phyloP scores from a whole-genome alignment of 2,113 vertebrate genomes.

The Oceanodroma tethys region DNA sequence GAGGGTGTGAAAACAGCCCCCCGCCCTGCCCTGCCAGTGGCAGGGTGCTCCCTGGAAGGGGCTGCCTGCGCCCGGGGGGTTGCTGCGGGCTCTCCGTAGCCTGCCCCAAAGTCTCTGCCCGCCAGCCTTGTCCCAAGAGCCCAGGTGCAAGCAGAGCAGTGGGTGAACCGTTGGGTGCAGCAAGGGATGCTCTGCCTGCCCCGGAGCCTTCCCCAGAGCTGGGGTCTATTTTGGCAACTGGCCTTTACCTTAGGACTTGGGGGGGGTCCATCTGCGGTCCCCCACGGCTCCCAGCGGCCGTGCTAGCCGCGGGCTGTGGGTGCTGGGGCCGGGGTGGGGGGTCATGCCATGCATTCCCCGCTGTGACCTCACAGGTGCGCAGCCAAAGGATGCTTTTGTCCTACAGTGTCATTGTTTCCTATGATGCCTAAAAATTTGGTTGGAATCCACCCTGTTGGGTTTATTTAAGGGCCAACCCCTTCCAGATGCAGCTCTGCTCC shows the following conservation, averaged over 20 bases:
- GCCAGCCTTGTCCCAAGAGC: neutral
- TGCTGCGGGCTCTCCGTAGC: neutral
- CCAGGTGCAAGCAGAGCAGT: neutral
- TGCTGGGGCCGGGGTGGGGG: neutral
- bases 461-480: neutral
- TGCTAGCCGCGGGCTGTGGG: neutral
- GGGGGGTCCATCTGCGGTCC: neutral
- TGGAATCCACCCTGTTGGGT: accelerated
- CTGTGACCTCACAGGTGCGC: neutral
- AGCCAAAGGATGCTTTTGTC: neutral
- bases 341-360: neutral
- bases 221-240: neutral
- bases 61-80: neutral
- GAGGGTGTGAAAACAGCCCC: neutral
- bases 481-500: neutral
- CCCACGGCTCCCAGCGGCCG: accelerated
- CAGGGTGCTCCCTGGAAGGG: neutral
- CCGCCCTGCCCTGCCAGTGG: neutral
- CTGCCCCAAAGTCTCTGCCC: neutral
- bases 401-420: neutral
- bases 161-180: neutral
- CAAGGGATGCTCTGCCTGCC: neutral
- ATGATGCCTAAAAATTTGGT: neutral
- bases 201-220: neutral
- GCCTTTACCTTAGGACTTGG: neutral